Conservation (phyloP, 2,888 invertebrate species). For the Dryocosmus kuriphilus region DNA sequence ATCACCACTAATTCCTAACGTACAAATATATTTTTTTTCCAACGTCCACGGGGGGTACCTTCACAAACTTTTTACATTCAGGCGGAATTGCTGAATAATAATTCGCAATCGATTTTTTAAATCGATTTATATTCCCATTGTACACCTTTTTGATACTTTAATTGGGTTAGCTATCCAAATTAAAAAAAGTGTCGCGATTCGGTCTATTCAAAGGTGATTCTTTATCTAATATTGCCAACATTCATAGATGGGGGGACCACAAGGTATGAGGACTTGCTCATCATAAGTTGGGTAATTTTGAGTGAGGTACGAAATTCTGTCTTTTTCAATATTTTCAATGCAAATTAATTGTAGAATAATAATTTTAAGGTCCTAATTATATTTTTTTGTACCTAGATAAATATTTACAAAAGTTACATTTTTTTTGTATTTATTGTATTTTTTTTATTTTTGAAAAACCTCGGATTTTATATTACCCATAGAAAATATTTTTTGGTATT, state of each 20-base stretch:
- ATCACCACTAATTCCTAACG: too few relatives aligned
- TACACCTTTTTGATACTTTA: slow-evolving; percentile 66
- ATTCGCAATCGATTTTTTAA: slow-evolving; percentile 74
- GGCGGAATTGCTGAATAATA: slow-evolving; percentile 69
- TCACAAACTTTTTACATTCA: slow-evolving; percentile 66
- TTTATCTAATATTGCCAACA: too few relatives aligned
- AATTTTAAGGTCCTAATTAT: too few relatives aligned
- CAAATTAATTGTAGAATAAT: too few relatives aligned
- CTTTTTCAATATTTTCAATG: not conserved
- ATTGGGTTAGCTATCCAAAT: slow-evolving; percentile 68
- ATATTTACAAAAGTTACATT: not conserved
- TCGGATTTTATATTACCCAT: not conserved
- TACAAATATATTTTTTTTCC: slow-evolving; percentile 59
- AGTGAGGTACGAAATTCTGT: not conserved
- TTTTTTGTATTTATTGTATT: too few relatives aligned
- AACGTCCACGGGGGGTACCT: slow-evolving; percentile 62
- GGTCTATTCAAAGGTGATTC: slow-evolving; percentile 4
- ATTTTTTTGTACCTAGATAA: too few relatives aligned
- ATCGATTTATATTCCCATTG: slow-evolving; percentile 74
- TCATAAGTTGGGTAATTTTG: too few relatives aligned
- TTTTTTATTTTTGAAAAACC: too few relatives aligned
- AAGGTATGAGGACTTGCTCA: too few relatives aligned
- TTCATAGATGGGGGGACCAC: too few relatives aligned
- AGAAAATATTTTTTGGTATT: not conserved
- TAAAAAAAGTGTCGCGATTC: slow-evolving; percentile 50